Evolutionary conservation across 2,113 vertebrate genomes (phyloP), one percentile per base, ranked within the genome.

Genomic region (Cygnus atratus): DNA sequence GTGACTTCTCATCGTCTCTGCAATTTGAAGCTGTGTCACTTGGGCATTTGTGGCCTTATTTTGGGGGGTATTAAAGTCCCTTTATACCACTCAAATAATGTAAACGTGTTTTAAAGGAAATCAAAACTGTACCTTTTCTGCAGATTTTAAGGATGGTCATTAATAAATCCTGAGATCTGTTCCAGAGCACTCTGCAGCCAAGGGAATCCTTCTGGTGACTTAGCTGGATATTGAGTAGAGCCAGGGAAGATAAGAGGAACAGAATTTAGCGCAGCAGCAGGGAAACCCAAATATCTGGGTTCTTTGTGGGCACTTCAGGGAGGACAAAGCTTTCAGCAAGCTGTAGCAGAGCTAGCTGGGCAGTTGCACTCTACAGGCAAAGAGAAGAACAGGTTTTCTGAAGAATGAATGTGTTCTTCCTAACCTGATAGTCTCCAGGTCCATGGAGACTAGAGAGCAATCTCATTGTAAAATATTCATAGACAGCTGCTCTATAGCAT

Each of bases 401-500:
- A 24, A 43, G 55, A 33, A 26, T 12, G 31, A 50, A 46, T 57
- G 41, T 48, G 26, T 10, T 68, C 75, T 78, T 91, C 76, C 80
- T 72, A 81, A 77, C 61, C 80, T 19, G 1, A 10, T 2, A 55
- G 83, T 88, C 82, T 66, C 85, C 21, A 39, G 76, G 95, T 89
- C 88, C 50, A 24, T 61, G 44, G 66, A 41, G 81, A 91, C 73
- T 3, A 22, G 37, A 71, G 88, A 96, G 84, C 93, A 68, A 70
- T 88, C 87, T 92, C 95, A 86, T 87, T 87, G 95, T 95, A 94
- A 97, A 96, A 95, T 96, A 95, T 97, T 97, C 96, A 95, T 44
- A 94, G 96, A 70, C 97, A 97, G 95, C 97, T 97, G 96, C 96
- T 97, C 95, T 75, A 66, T 84, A 85, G 92, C 93, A 17, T 96